Base-by-base conservation (phyloP, 2,888 invertebrate species). In the Dryococelus australis region DNA sequence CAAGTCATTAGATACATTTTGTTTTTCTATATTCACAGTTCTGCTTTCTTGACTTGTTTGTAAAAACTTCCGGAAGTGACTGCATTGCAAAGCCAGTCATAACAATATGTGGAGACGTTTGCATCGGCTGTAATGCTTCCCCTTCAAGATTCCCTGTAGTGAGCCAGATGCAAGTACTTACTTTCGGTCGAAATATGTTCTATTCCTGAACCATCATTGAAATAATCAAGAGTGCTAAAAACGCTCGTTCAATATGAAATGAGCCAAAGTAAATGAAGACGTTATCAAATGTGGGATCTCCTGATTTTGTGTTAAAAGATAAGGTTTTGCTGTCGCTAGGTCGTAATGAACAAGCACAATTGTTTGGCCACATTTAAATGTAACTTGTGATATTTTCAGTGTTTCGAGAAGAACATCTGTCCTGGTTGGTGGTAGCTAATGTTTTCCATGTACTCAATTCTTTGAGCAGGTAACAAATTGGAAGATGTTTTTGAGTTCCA, bases 111-210 rank as follows among this genome's bases (percentile, higher is more conserved):
- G n/a, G 24, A 80, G 80, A 28, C 24, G 0, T 80, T 28, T 80
- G 80, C n/a, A 80, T 80, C 24, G 0, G n/a, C n/a, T 80, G 26
- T 80, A 9, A 80, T n/a, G 80, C 80, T 80, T 80, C n/a, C 80
- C 79, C 26, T 80, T 80, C 26, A 80, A 80, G 80, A 27, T 80
- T 28, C 24, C n/a, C 28, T 80, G 80, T 13, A 24, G 80, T 80
- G 80, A 80, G 80, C 80, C 80, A n/a, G 80, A 80, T 28, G n/a
- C 80, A 80, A 80, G 80, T 26, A 80, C 80, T 9, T 26, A 80
- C 80, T 80, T 80, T 80, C 80, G n/a, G 80, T 80, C 80, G n/a
- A n/a, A 83, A 83, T 83, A 35, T 83, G 83, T 35, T 83, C 83
- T 13, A 83, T 83, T 35, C 83, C 43, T 28, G 83, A 43, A 5